Base-by-base conservation (phyloP, 2,888 invertebrate genomes). In the Hirtodrosophila alboralis region DNA sequence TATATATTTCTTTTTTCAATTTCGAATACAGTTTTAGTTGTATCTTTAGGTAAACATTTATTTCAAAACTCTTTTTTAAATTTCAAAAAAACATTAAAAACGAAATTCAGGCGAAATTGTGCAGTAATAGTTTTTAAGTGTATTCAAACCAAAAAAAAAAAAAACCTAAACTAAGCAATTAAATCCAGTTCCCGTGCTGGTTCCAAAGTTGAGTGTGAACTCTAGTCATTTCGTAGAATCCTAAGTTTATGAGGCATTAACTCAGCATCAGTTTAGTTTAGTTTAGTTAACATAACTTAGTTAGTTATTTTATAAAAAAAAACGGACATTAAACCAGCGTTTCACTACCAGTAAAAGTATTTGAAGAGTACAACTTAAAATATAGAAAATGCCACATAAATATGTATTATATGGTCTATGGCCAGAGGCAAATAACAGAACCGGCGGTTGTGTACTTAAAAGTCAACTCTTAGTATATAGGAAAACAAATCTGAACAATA, bases 361-460 rank as follows among this genome's bases (percentile, higher is more conserved):
- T 86, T 67, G 56, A 57, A 75, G 65, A 84, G 86, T 86, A 80
- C 77, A 86, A 80, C 63, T 71, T 81, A 69, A 72, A 38, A 40
- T 48, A 49, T 52, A 76, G 58, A 43, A 36, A 16, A 18, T 18
- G 2, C 14, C 13, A 37, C 2, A 59, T n/a, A 21, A 30, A 41
- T 60, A 62, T 14, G 49, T 60, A 51, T 9, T 30, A 14, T 16
- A 37, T 28, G 37, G 30, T 21, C 23, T 34, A 31, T 77, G 57
- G 74, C 77, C 77, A 73, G 74, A 78, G 71, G 75, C 78, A 70
- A n/a, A 61, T 47, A 61, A 67, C 62, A 65, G 60, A 78, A 74
- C 72, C 76, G 45, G 84, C 87, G 88, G 89, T 88, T 88, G 89
- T 89, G 84, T 89, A 87, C 86, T 89, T 84, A 85, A 85, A 68